These are phyloP conservation scores for Drosophila neoperkinsi DNA, from an alignment of 2,888 invertebrate species.

Conservation along the genomic window DNA sequence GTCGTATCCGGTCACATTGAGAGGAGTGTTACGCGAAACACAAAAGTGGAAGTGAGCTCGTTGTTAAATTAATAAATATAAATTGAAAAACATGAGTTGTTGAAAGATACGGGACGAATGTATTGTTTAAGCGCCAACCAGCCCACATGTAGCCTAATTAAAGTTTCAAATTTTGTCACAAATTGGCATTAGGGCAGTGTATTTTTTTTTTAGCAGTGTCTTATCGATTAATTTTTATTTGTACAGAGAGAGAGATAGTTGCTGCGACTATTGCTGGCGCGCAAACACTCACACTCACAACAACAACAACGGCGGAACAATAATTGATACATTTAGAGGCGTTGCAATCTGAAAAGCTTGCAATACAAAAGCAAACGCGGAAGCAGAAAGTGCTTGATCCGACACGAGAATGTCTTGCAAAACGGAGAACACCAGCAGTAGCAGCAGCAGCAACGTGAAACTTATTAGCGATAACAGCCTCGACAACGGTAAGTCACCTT, in stretches of 20 bases:
- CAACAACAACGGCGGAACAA: slow-evolving; percentile 12
- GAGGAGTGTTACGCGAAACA: slow-evolving; percentile 45
- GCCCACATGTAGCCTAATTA: neutral
- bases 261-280: slow-evolving; percentile 54
- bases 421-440: slow-evolving; percentile 15
- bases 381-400: slow-evolving; percentile 22
- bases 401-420: slow-evolving; percentile 37
- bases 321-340: slow-evolving; percentile 22
- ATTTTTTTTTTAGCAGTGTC: slow-evolving; percentile 13
- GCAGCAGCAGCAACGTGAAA: slow-evolving; percentile 5
- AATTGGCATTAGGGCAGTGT: neutral
- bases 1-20: slow-evolving; percentile 28
- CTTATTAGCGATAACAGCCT: slow-evolving; percentile 22
- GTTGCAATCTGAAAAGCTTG: slow-evolving; percentile 19
- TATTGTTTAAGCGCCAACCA: neutral
- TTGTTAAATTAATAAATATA: slow-evolving; percentile 15
- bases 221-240: slow-evolving; percentile 52
- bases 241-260: slow-evolving; percentile 18
- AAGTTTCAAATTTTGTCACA: neutral
- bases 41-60: slow-evolving; percentile 15
- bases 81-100: slow-evolving; percentile 40
- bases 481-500: slow-evolving; percentile 34
- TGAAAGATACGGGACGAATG: slow-evolving; percentile 9
- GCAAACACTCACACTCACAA: slow-evolving; percentile 50
- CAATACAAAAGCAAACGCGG: slow-evolving; percentile 31